Base-by-base conservation (phyloP, 1,140 invertebrate genomes). In the Amyelois transitella region DNA sequence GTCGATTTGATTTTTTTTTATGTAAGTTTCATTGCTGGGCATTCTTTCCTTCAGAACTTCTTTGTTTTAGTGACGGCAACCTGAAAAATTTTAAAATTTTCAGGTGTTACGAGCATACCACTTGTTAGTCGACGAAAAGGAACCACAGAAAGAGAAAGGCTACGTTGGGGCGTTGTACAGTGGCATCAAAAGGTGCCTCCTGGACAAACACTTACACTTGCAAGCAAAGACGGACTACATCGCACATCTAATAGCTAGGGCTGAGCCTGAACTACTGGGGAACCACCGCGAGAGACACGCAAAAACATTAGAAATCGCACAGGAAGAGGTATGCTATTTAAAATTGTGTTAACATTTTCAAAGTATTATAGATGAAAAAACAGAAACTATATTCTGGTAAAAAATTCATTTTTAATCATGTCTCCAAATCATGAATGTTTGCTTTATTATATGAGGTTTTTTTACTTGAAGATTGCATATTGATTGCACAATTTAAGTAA, bases 261-360 rank as follows among this genome's bases (percentile, higher is more conserved):
- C 96, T 24, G 96, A 97, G 84, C 96, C 96, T n/a, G 95, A 96
- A 81, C 86, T 96, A 6, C 91, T 96, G 62, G 95, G 95, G 63
- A 94, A 92, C 64, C 90, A 93, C 62, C 91, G 96, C 53, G 97
- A 98, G 82, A 90, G 96, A 51, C 96, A 98, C 87, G 97, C 96
- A 0, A 98, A 98, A 88, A 98, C 96, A 6, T 82, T 98, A 60
- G 96, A 98, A 90, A 96, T 97, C 70, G 97, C 96, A 68, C 97
- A 98, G 88, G 96, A 98, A 86, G 96, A 98, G 89, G 96, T 78
- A 69, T n/a, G n/a, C n/a, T n/a, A n/a, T n/a, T n/a, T n/a, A n/a
- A n/a, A n/a, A n/a, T n/a, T n/a, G n/a, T n/a, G n/a, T n/a, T n/a
- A n/a, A n/a, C n/a, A n/a, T n/a, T n/a, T n/a, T n/a, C n/a, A n/a